Conservation (phyloP, 2,888 invertebrate species). For the Hydropsyche betteni region DNA sequence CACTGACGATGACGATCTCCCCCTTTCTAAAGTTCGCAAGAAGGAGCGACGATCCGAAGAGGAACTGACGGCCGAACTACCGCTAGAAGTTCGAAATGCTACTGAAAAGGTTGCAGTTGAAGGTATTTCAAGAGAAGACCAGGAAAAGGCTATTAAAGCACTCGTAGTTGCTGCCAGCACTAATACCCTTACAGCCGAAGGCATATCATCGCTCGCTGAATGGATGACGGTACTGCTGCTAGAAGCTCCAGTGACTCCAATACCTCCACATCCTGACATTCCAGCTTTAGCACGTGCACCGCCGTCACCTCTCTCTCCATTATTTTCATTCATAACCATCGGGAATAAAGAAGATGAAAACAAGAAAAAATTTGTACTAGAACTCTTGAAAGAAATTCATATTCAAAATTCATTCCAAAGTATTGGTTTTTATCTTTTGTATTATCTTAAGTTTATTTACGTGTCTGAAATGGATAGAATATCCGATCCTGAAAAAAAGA, state of each 20-base stretch:
- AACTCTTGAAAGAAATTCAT: slow-evolving; percentile 83
- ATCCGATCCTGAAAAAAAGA: slow-evolving; percentile 65
- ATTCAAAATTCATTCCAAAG: slow-evolving; percentile 71
- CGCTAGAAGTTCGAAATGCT: slow-evolving; percentile 60
- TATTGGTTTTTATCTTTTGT: slow-evolving; percentile 86
- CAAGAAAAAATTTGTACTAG: slow-evolving; percentile 79
- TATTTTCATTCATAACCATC: slow-evolving; percentile 84
- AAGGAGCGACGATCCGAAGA: slow-evolving; percentile 71
- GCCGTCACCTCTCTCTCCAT: slow-evolving; percentile 84
- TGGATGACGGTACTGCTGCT: slow-evolving; percentile 63
- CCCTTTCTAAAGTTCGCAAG: slow-evolving; percentile 78
- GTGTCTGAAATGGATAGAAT: slow-evolving; percentile 66
- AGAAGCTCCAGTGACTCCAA: slow-evolving; percentile 64
- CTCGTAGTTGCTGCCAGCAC: slow-evolving; percentile 60
- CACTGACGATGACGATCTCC: slow-evolving; percentile 80
- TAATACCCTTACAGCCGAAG: slow-evolving; percentile 60
- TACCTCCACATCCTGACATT: slow-evolving; percentile 63
- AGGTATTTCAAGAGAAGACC: slow-evolving; percentile 51
- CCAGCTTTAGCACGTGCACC: slow-evolving; percentile 73
- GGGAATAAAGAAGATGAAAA: slow-evolving; percentile 73
- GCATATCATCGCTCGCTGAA: slow-evolving; percentile 63
- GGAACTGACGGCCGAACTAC: slow-evolving; percentile 63
- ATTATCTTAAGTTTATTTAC: slow-evolving; percentile 83
- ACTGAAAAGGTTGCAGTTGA: slow-evolving; percentile 65
- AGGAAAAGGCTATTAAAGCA: slow-evolving; percentile 59